Evolutionary conservation across 2,888 invertebrate species (phyloP), one percentile per base, ranked within the genome.

Genomic region (Parascotia fuliginaria): DNA sequence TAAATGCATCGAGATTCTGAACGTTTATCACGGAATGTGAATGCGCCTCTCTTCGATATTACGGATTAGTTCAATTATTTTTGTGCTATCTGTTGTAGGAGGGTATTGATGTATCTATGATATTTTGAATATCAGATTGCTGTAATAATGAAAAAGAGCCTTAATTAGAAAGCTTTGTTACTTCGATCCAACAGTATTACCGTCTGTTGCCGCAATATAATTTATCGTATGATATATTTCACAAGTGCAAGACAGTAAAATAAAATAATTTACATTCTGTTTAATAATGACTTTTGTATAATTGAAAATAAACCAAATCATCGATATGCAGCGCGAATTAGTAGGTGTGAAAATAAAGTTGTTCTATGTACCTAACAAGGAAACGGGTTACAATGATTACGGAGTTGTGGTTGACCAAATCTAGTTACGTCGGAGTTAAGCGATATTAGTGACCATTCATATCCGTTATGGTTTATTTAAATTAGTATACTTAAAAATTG

Each of bases 1-100:
- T 77, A 75, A 77, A 82, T 90, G 90, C 89, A 89, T 76, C 82
- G 71, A 15, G 31, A 36, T 50, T 40, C 36, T 29, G 65, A 67
- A 37, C 40, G 60, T 78, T 83, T 82, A 80, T 81, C 79, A 77
- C 62, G 59, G 65, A 59, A 55, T 55, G 58, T 60, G 65, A 60
- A 70, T 58, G 60, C 63, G 52, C 57, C 47, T 29, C 31, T 43
- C 55, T 37, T 55, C 52, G 48, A 58, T 52, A 48, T 34, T 45
- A 28, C 16, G n/a, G n/a, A n/a, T n/a, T n/a, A n/a, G n/a, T n/a
- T n/a, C n/a, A n/a, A n/a, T n/a, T n/a, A n/a, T n/a, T n/a, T n/a
- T n/a, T n/a, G n/a, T n/a, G n/a, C n/a, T n/a, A n/a, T n/a, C n/a
- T n/a, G n/a, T n/a, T n/a, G n/a, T n/a, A n/a, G n/a, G n/a, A n/a